These are phyloP conservation scores for Phania funesta DNA, from an alignment of 2,888 invertebrate genomes.

Conservation along the genomic window DNA sequence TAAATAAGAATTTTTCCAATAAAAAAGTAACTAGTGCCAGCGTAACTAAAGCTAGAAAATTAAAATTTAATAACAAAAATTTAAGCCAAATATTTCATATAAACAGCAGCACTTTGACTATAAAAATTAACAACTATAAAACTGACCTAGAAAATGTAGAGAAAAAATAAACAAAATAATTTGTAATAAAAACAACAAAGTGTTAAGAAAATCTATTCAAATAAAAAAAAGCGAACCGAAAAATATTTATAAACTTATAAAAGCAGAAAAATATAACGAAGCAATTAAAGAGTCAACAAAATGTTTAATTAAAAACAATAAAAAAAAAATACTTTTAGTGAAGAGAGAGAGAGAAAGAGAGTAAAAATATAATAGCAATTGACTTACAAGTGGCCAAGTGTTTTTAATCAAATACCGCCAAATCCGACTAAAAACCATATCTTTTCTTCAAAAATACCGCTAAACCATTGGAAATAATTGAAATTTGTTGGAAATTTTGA, in stretches of 20 bases:
- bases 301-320: conserved; percentile 47
- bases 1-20: neutral
- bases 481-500: no score
- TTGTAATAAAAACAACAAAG: neutral
- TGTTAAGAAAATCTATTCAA: neutral
- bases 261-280: conserved; percentile 29
- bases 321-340: conserved; percentile 17
- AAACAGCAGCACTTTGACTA: conserved; percentile 37
- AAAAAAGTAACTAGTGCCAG: neutral
- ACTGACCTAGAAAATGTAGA: conserved; percentile 59
- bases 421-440: no score
- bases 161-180: neutral
- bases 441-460: no score
- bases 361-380: neutral
- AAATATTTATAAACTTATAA: neutral
- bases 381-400: no score
- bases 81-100: conserved; percentile 14
- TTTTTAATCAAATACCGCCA: no score
- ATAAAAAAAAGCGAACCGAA: neutral
- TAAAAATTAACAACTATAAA: conserved; percentile 52
- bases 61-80: neutral
- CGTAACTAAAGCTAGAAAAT: conserved; percentile 11
- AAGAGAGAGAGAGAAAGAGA: neutral
- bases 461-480: no score
- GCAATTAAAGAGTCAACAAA: conserved; percentile 59